Evolutionary conservation across 2,888 invertebrate species (phyloP).

Genomic region (Melitaea athalia): DNA sequence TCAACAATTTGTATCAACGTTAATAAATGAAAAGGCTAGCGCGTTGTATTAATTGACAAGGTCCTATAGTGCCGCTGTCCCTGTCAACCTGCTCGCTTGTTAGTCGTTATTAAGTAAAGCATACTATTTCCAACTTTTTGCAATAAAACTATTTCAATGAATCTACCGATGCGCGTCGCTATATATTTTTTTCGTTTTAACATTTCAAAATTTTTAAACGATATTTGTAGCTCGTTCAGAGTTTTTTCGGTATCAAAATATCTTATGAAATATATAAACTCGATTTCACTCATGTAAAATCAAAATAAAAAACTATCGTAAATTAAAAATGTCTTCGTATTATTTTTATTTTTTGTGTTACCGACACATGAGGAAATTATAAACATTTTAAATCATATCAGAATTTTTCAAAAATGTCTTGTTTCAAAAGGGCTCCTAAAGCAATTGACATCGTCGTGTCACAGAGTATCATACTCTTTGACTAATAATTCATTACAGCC

Average conservation of each 20-base stretch:
- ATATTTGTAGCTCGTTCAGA: not conserved
- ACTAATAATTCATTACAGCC: no score
- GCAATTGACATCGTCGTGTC: no score
- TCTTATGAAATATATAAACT: no score
- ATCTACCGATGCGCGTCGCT: constrained; percentile 2
- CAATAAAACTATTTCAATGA: constrained; percentile 5
- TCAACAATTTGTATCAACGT: constrained; percentile 33
- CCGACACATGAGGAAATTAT: no score
- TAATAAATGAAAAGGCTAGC: constrained; percentile 46
- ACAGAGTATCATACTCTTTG: no score
- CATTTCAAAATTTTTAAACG: not conserved
- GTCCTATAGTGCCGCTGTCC: constrained; percentile 40
- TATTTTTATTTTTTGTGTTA: no score
- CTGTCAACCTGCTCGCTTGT: constrained; percentile 34
- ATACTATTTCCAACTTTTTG: constrained; percentile 17
- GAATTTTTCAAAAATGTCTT: no score
- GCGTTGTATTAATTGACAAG: constrained; percentile 47
- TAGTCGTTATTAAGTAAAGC: constrained; percentile 28
- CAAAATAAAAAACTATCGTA: no score
- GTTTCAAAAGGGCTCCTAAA: no score
- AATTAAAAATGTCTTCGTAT: no score
- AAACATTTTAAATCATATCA: no score
- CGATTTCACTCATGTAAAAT: no score
- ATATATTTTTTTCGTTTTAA: constrained; percentile 2
- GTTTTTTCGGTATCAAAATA: not conserved